Conservation (phyloP, 2,113 vertebrate species). For the Synchiropus splendidus region DNA sequence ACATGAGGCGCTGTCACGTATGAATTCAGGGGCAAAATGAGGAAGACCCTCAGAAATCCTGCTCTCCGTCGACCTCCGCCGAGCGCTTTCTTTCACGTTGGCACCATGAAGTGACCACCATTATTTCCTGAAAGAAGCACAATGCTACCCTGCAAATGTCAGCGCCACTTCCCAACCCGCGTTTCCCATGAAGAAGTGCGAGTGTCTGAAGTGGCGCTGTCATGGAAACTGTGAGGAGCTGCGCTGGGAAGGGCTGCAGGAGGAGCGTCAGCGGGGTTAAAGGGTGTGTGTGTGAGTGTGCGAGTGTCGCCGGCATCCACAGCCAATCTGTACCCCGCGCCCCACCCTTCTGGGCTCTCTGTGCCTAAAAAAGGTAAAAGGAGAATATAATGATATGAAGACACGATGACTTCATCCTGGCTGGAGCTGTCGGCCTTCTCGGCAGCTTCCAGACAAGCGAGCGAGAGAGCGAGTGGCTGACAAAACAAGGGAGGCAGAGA, state of each 20-base stretch:
- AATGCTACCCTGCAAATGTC: conserved; percentile 18
- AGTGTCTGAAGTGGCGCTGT: conserved; percentile 37
- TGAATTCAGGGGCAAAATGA: too few species aligned
- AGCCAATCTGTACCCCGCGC: conserved; percentile 40
- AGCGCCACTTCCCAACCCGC: conserved; percentile 21
- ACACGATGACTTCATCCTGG: conserved; percentile 67
- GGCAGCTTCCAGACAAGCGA: conserved; percentile 35
- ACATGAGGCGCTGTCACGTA: too few species aligned
- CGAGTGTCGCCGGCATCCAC: conserved; percentile 33
- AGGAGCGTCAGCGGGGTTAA: conserved; percentile 34
- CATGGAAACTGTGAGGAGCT: conserved; percentile 57
- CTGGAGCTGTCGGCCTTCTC: conserved; percentile 46
- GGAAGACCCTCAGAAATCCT: too few species aligned
- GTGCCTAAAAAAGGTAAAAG: conserved; percentile 75
- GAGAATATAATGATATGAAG: conserved; percentile 68
- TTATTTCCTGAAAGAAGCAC: conserved; percentile 22
- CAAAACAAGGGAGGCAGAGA: conserved; percentile 30
- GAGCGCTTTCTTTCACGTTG: not conserved
- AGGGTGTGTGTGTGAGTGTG: conserved; percentile 25
- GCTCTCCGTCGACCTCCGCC: too few species aligned
- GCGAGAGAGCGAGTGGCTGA: conserved; percentile 14
- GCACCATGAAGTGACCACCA: conserved; percentile 12
- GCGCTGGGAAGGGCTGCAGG: conserved; percentile 28
- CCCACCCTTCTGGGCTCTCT: conserved; percentile 56
- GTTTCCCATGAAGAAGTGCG: conserved; percentile 18